Evolutionary conservation across 2,888 invertebrate species (phyloP).

Genomic region (Cephus rjabovi): DNA sequence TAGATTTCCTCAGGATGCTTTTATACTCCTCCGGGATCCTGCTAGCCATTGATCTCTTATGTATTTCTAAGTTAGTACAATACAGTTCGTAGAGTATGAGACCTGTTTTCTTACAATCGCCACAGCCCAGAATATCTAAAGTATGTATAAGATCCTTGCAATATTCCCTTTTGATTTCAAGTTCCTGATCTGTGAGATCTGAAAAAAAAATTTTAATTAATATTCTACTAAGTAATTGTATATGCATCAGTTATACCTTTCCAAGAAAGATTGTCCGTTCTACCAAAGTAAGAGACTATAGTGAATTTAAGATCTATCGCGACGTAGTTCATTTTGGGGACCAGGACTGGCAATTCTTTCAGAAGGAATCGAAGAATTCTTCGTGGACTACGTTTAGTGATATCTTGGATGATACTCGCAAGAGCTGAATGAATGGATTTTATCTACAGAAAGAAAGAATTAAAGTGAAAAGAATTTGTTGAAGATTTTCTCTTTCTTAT

Average conservation of each 20-base stretch:
- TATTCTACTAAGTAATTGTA: not conserved
- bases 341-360: conserved; percentile 68
- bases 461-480: not conserved
- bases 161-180: conserved; percentile 72
- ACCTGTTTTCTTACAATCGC: conserved; percentile 63
- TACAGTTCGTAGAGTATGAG: conserved; percentile 57
- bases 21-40: conserved; percentile 68
- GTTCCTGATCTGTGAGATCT: conserved; percentile 73
- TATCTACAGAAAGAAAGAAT: conserved; percentile 39
- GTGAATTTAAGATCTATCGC: conserved; percentile 74
- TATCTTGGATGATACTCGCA: conserved; percentile 70
- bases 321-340: conserved; percentile 74
- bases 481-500: not conserved
- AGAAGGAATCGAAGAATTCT: conserved; percentile 71
- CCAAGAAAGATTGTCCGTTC: conserved; percentile 70
- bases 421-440: conserved; percentile 58
- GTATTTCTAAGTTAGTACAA: conserved; percentile 49
- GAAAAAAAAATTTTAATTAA: conserved; percentile 37
- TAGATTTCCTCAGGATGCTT: conserved; percentile 69
- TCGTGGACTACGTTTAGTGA: conserved; percentile 68
- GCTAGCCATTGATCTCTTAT: conserved; percentile 29
- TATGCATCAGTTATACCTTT: conserved; percentile 67
- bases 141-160: conserved; percentile 73
- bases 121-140: conserved; percentile 71
- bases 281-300: conserved; percentile 74